Base-by-base conservation (phyloP, 1,140 invertebrate genomes). In the Paracyclopina nana region DNA sequence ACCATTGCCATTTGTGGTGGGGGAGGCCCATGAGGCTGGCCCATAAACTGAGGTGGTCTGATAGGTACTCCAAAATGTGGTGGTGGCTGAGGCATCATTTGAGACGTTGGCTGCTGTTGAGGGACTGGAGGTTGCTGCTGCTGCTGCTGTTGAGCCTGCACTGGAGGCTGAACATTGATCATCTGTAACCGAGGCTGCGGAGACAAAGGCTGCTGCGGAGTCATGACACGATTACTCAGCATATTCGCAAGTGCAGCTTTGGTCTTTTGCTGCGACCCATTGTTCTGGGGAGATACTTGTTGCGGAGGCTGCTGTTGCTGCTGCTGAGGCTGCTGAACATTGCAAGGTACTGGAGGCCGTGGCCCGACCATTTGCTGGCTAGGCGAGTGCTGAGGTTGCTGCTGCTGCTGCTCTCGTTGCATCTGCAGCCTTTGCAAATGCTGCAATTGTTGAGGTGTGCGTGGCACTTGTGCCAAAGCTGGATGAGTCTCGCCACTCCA, bases 231-330 rank as follows among this genome's bases (percentile, higher is more conserved):
- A 60, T 78, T 91, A 57, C 79, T 92, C 42, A 95, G 68, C 78
- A 94, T 84, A 64, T 91, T 90, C 6, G 88, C 87, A 18, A 96
- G 65, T 0, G 88, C 88, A 1, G 87, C 92, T 70, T 94, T 95
- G 5, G 88, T 91, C 64, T 55, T 59, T 75, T 58, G 56, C 20
- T 46, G 11, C 11, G 24, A 44, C 27, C 55, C 50, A 29, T 51
- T 55, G 26, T 34, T 40, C 30, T 28, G 29, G 42, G 54, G 31
- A 40, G 27, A 34, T 20, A 27, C 50, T n/a, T 57, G 50, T 40
- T 50, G 49, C 26, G 28, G 44, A 31, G 38, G 46, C 20, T 43
- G 55, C 25, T 46, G 42, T 41, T 51, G 38, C 34, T 50, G 54
- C 16, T 54, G 54, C 16, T 20, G 38, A 12, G 29, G 50, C 30